A percentile compares a stretch with the other conserved stretches of the same genome.
These are phyloP conservation scores for Pandion haliaetus DNA, from an alignment of 2,113 vertebrate species.

Conservation along the genomic window DNA sequence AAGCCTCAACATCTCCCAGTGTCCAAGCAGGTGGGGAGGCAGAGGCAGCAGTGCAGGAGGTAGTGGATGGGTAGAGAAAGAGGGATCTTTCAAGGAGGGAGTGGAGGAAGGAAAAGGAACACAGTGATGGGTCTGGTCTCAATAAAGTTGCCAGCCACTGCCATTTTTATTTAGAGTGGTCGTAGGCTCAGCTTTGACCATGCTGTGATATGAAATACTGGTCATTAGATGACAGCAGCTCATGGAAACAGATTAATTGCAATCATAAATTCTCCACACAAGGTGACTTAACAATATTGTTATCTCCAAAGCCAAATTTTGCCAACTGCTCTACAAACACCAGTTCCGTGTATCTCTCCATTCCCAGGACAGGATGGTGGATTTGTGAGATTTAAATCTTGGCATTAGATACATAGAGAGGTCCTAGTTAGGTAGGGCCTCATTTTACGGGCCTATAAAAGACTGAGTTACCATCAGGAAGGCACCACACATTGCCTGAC, in stretches of 20 bases:
- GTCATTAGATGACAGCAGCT: neutral
- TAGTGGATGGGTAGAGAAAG: neutral
- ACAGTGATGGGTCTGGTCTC: neutral
- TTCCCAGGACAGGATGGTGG: neutral
- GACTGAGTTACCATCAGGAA: neutral
- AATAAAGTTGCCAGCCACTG: neutral
- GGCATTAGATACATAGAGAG: neutral
- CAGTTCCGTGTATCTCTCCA: fast-evolving
- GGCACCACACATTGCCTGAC: fast-evolving
- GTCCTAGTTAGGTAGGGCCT: neutral
- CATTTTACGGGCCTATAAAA: neutral
- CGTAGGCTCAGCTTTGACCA: neutral
- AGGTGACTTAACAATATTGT: neutral
- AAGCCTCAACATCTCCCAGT: neutral
- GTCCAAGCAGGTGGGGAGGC: neutral
- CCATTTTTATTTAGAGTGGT: neutral
- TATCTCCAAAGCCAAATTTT: neutral
- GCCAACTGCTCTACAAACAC: neutral
- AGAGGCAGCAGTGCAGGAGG: neutral
- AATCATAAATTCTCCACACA: neutral
- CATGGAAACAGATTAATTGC: neutral
- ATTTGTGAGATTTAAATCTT: neutral
- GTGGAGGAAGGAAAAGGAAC: neutral
- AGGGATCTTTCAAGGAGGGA: neutral
- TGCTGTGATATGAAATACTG: neutral